phyloP scores from a whole-genome alignment of 2,113 vertebrate genomes.

The Sander vitreus region DNA sequence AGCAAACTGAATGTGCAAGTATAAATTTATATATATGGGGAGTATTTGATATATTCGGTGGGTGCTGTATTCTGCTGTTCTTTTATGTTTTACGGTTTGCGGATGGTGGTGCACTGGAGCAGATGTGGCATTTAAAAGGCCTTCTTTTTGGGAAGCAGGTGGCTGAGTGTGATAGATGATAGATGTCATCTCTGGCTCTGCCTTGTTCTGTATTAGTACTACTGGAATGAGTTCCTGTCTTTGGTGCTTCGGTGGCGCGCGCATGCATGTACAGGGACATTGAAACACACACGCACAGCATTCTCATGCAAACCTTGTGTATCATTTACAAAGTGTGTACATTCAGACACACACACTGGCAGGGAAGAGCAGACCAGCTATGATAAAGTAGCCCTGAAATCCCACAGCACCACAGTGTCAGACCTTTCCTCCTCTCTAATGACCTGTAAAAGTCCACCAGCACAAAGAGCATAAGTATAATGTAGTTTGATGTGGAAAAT shows the following conservation, averaged over 20 bases:
- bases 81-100: conserved; percentile 41
- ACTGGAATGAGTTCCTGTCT: conserved; percentile 54
- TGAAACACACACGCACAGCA: neutral
- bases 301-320: neutral
- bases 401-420: conserved; percentile 38
- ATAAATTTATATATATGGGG: neutral
- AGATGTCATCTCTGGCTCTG: conserved; percentile 67
- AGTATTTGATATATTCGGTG: conserved; percentile 17
- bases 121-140: conserved; percentile 81
- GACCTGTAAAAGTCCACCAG: conserved; percentile 65
- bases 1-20: neutral
- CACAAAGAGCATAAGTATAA: conserved; percentile 36
- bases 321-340: neutral
- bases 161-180: conserved; percentile 78
- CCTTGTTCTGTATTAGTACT: conserved; percentile 69
- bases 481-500: conserved; percentile 60
- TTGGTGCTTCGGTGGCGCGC: conserved; percentile 20
- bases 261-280: conserved; percentile 10
- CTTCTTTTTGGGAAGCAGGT: conserved; percentile 81
- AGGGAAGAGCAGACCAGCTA: conserved; percentile 20
- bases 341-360: conserved; percentile 12
- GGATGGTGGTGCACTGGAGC: conserved; percentile 59
- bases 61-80: conserved; percentile 15
- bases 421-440: conserved; percentile 64
- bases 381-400: conserved; percentile 59